phyloP scores from a whole-genome alignment of 2,888 invertebrate species.

The Drosophila paramelanica region DNA sequence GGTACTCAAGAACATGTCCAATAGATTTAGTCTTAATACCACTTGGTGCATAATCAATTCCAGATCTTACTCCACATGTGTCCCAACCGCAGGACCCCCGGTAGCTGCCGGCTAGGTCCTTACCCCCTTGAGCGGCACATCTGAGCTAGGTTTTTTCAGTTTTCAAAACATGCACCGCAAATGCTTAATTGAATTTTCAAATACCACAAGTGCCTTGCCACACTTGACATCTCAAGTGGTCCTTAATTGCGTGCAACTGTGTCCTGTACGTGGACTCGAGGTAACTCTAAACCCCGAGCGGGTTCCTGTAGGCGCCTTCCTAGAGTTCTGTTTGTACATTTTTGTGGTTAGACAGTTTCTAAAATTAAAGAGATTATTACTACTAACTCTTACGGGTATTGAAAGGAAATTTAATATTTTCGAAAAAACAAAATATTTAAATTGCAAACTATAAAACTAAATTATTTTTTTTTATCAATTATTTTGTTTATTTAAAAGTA shows the following conservation, averaged over 20 bases:
- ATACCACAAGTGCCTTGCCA: constrained; percentile 41
- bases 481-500: no score
- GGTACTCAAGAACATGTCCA: background rate
- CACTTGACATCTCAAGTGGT: constrained; percentile 52
- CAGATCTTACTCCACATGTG: constrained; percentile 23
- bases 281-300: constrained; percentile 26
- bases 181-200: constrained; percentile 49
- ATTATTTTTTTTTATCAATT: no score
- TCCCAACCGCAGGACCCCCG: constrained; percentile 13
- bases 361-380: background rate
- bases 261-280: constrained; percentile 25
- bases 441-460: no score
- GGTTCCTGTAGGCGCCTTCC: constrained; percentile 30
- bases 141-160: constrained; percentile 2
- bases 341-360: constrained; percentile 36
- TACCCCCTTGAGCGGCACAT: constrained; percentile 21
- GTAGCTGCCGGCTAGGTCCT: constrained; percentile 10
- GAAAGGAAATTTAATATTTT: no score
- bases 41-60: constrained; percentile 22
- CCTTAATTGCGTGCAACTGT: constrained; percentile 13
- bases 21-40: background rate
- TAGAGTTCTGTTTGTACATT: constrained; percentile 44
- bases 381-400: no score
- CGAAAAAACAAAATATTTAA: no score
- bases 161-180: constrained; percentile 6